Conservation (phyloP, 2,888 invertebrate genomes). For the Platerodrilus igneus region DNA sequence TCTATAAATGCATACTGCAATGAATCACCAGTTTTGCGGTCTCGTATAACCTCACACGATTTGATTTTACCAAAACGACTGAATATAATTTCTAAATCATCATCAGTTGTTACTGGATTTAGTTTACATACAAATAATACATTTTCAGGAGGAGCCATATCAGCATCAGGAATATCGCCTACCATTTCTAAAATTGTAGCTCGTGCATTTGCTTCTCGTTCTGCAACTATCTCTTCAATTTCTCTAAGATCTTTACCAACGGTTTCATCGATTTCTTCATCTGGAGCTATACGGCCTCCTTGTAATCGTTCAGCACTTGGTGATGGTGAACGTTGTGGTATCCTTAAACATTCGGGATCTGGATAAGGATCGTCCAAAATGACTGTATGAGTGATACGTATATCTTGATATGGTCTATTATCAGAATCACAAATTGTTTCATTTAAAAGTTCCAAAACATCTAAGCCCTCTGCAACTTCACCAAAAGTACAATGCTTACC, state of each 20-base stretch:
- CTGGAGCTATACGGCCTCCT: conserved; percentile 86
- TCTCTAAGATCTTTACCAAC: conserved; percentile 76
- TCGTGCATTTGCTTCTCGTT: conserved; percentile 91
- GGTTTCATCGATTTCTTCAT: conserved; percentile 89
- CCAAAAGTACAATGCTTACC: conserved; percentile 93
- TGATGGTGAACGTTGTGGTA: conserved; percentile 85
- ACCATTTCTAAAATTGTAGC: conserved; percentile 98
- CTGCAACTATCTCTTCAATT: conserved; percentile 80
- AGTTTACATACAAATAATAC: conserved; percentile 98
- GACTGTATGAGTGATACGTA: conserved; percentile 94
- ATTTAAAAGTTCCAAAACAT: conserved; percentile 83
- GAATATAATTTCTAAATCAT: conserved; percentile 96
- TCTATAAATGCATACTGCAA: conserved; percentile 99
- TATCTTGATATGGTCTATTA: conserved; percentile 89
- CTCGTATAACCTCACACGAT: conserved; percentile 93
- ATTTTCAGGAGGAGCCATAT: conserved; percentile 97
- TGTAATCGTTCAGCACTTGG: conserved; percentile 75
- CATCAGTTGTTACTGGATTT: conserved; percentile 96
- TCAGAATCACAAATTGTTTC: conserved; percentile 89
- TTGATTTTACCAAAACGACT: conserved; percentile 92
- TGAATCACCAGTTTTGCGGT: conserved; percentile 87
- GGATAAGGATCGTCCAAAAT: conserved; percentile 94
- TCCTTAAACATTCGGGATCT: conserved; percentile 72
- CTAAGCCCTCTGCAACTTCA: conserved; percentile 87
- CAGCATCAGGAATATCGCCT: conserved; percentile 95